Percentiles rank a stretch among this genome's conserved stretches.
Conservation (phyloP, 2,888 invertebrate genomes). For the Odontocerum albicorne region DNA sequence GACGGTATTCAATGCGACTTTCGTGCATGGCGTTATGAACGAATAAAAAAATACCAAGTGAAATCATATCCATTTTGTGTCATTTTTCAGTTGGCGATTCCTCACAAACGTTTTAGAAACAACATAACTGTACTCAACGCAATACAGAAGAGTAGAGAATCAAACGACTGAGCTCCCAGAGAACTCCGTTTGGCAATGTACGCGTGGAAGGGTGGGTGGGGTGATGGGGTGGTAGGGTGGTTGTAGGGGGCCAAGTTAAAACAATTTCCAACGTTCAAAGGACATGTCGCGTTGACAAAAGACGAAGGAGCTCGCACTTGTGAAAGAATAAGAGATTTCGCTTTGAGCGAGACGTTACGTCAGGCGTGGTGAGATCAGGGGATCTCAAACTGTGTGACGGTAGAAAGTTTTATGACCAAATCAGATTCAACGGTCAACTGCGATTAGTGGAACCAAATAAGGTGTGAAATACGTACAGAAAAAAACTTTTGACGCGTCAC, state of each 20-base stretch:
- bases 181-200: no score
- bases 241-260: slow-evolving; percentile 27
- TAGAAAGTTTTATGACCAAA: no score
- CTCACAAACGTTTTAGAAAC: no score
- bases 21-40: no score
- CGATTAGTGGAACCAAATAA: neutral
- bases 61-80: no score
- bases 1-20: no score
- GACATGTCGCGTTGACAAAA: slow-evolving; percentile 36
- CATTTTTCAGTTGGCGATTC: no score
- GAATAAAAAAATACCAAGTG: no score
- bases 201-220: no score
- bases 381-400: neutral
- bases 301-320: slow-evolving; percentile 31
- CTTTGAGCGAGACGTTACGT: slow-evolving; percentile 18
- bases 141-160: no score
- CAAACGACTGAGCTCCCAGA: no score
- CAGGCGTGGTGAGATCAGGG: slow-evolving; percentile 1
- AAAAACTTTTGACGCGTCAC: neutral
- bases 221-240: neutral
- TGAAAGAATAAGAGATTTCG: slow-evolving; percentile 29
- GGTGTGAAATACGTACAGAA: neutral
- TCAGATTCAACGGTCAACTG: neutral
- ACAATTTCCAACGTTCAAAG: slow-evolving; percentile 36
- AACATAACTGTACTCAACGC: no score